A percentile compares a stretch with the other conserved stretches of the same genome.
Evolutionary conservation across 2,113 vertebrate genomes (phyloP).

Genomic region (Pardalotus punctatus): DNA sequence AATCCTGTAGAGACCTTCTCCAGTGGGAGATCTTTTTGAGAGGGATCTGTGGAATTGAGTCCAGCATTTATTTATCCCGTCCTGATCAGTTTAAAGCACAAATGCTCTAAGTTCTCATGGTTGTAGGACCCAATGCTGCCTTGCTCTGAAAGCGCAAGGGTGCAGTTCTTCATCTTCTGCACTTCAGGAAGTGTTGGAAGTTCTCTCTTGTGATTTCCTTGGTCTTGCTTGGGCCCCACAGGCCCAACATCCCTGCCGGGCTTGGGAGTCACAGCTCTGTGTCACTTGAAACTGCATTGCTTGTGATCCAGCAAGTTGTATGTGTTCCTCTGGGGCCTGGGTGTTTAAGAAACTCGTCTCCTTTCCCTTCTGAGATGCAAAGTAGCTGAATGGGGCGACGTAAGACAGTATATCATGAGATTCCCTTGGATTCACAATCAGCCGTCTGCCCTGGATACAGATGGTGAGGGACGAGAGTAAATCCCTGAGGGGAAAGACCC

Average conservation of each 20-base stretch:
- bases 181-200: not conserved
- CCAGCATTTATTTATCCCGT: not conserved
- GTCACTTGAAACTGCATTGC: not conserved
- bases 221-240: not conserved
- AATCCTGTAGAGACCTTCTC: not conserved
- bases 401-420: conserved; percentile 16
- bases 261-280: not conserved
- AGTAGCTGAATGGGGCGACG: not conserved
- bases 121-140: not conserved
- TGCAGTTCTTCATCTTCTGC: not conserved
- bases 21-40: not conserved
- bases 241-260: not conserved
- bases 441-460: conserved; percentile 66
- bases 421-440: conserved; percentile 56
- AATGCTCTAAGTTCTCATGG: not conserved
- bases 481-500: conserved; percentile 51
- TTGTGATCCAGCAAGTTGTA: not conserved
- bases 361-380: not conserved
- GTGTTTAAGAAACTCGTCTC: conserved; percentile 36
- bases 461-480: conserved; percentile 55
- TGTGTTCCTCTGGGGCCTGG: not conserved
- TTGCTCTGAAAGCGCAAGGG: not conserved
- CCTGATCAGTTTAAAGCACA: not conserved
- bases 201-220: not conserved
- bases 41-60: not conserved